phyloP scores from a whole-genome alignment of 2,113 vertebrate genomes.

The Cololabis saira region DNA sequence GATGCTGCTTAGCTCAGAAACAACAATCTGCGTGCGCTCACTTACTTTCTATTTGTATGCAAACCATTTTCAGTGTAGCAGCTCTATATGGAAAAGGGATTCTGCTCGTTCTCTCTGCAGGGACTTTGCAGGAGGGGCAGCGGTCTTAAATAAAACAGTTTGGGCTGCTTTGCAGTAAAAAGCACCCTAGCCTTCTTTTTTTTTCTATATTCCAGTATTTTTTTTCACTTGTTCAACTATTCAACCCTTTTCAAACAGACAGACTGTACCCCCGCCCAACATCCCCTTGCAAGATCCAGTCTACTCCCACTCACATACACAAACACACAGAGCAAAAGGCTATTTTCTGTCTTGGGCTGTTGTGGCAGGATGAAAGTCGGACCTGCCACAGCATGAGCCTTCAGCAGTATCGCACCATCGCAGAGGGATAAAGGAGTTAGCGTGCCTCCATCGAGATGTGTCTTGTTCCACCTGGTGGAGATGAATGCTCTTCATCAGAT shows the following conservation, averaged over 20 bases:
- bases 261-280: no score
- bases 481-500: slow-evolving; percentile 71
- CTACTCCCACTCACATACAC: neutral
- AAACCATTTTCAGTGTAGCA: slow-evolving; percentile 11
- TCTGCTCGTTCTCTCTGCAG: neutral
- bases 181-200: no score
- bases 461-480: slow-evolving; percentile 71
- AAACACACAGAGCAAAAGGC: neutral
- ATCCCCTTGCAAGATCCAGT: neutral
- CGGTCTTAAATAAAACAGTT: no score
- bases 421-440: slow-evolving; percentile 69
- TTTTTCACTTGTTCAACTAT: no score
- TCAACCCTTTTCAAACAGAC: no score
- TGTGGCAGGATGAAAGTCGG: slow-evolving; percentile 38
- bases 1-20: neutral
- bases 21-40: neutral
- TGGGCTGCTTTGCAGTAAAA: no score
- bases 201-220: no score
- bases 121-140: neutral
- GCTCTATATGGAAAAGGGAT: neutral
- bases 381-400: slow-evolving; percentile 71
- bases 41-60: slow-evolving; percentile 13
- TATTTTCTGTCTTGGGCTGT: slow-evolving; percentile 27
- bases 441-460: slow-evolving; percentile 75
- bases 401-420: slow-evolving; percentile 62